Conservation (phyloP, 1,140 invertebrate species). For the Musca domestica region DNA sequence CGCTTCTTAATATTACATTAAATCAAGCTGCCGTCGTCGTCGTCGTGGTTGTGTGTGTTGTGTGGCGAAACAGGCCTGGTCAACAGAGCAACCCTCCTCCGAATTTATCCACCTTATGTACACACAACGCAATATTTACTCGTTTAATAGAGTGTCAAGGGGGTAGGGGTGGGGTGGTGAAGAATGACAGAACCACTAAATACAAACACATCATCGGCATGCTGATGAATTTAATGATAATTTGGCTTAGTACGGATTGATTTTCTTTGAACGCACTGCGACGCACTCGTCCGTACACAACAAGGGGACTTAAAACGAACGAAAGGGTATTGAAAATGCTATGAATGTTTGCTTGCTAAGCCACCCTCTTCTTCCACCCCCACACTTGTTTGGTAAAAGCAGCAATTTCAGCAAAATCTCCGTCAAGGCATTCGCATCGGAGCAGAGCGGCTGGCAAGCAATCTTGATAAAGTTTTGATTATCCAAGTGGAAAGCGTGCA, state of each 20-base stretch:
- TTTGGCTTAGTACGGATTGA: conserved; percentile 4
- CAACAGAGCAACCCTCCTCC: too few relatives aligned
- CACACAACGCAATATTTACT: too few relatives aligned
- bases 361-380: neutral
- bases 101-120: too few relatives aligned
- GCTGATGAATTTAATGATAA: conserved; percentile 17
- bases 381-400: neutral
- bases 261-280: conserved; percentile 11
- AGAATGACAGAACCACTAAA: neutral
- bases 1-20: conserved; percentile 34
- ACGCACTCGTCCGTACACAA: conserved; percentile 11
- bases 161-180: neutral
- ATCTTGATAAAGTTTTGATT: conserved; percentile 24
- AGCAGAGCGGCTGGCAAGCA: neutral
- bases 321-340: neutral
- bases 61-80: too few relatives aligned
- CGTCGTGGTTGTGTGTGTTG: neutral
- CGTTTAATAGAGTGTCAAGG: too few relatives aligned
- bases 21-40: neutral
- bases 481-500: conserved; percentile 24
- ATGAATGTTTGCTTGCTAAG: neutral
- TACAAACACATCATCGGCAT: neutral
- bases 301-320: neutral
- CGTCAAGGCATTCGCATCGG: conserved; percentile 3
- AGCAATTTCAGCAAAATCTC: conserved; percentile 1